Evolutionary conservation across 2,888 invertebrate species (phyloP), one percentile per base, ranked within the genome.

Genomic region (Netelia melanura): DNA sequence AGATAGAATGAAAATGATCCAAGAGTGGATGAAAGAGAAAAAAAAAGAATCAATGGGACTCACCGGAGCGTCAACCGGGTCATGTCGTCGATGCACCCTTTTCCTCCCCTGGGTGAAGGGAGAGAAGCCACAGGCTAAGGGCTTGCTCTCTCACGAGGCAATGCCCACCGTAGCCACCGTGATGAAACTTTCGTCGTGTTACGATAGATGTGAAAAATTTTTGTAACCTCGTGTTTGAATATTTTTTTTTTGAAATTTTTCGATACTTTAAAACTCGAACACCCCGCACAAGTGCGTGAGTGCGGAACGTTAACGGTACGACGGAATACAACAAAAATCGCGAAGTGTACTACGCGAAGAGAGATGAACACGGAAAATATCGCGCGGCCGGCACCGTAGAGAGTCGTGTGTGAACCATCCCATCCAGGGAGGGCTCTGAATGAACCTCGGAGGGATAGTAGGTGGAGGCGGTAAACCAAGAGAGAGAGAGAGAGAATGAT

Each of bases 341-440:
- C 62, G 52, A 30, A 76, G 83, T 58, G 65, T 17, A 38, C 67
- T 52, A 30, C 82, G 71, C 61, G 74, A 88, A 75, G 86, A 87
- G 83, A 78, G 83, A 84, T 79, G 81, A 75, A 86, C 84, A 77
- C 89, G 89, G 86, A 77, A 87, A 90, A 91, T 90, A 89, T 90
- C 91, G 89, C 90, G 91, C 90, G 90, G 88, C 88, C 90, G 90
- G 90, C 90, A 89, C 90, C 91, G 91, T 89, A 89, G 89, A 91
- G 89, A 91, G 90, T 90, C 89, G 91, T 88, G 89, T 88, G 91
- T 89, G 90, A 89, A 89, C 89, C 91, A 91, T 93, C 92, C 93
- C 93, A 92, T 93, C 92, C 93, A 91, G 92, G 92, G 91, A 92
- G 92, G 92, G 90, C 92, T 91, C 91, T 92, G 91, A 91, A 92